Base-by-base conservation (phyloP, 1,140 invertebrate species). In the Drosophila littoralis region DNA sequence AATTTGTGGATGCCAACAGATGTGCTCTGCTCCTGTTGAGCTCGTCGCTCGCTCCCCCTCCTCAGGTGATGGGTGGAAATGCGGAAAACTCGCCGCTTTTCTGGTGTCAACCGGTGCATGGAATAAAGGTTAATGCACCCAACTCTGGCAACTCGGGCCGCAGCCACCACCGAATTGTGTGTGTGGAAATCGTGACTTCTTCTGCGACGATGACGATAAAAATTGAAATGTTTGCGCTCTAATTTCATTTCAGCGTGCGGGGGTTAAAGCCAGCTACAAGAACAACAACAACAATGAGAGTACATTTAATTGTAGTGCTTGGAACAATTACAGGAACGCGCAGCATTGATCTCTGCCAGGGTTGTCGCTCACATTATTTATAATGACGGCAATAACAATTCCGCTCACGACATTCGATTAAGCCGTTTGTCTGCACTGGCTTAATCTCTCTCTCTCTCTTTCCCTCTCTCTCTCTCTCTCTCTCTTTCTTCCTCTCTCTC, bases 341-440 rank as follows among this genome's bases (percentile, higher is more conserved):
- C 22, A 28, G 42, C 40, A 52, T 52, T 65, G 32, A 36, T 51
- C 63, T 46, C 59, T n/a, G 8, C 13, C n/a, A 61, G 61, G 40
- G 68, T 64, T 66, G 50, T 15, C 42, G 36, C 9, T 28, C 10
- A 75, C 75, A 86, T 79, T 86, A 86, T 81, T 86, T 81, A 78
- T 82, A 86, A 85, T 81, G 75, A 67, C 64, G 63, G 82, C 79
- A 81, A 86, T 86, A 86, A 82, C 83, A 86, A 82, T 86, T 86
- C 59, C 75, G 76, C 51, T 85, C 77, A 71, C 71, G 75, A 79
- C 79, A 88, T 82, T 67, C 74, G 77, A 86, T 86, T 88, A 86
- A 86, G 82, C 64, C 59, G 58, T 75, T 75, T 67, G 40, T 32
- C 50, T 32, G 28, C 60, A 46, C 33, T 12, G 36, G 51, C 46